A percentile compares a stretch with the other conserved stretches of the same genome.
Conservation (phyloP, 2,797 vertebrate genomes). For the Paedocypris micromegethes region DNA sequence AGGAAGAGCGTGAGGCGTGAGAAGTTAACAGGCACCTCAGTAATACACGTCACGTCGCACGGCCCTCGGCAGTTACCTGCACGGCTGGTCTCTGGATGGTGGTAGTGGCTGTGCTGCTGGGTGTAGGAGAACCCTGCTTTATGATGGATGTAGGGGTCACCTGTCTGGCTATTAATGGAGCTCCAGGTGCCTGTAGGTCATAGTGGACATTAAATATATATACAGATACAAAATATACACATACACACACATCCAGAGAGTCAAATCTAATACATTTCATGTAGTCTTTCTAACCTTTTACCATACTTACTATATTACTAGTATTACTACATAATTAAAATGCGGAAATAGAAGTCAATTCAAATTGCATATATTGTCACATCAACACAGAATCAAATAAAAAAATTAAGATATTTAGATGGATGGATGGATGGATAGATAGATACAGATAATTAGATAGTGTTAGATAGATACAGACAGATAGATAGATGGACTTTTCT, state of each 20-base stretch:
- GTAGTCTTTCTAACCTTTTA: too few relatives aligned
- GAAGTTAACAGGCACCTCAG: conserved; percentile 4
- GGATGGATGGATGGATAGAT: too few relatives aligned
- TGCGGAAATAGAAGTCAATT: too few relatives aligned
- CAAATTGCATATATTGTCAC: too few relatives aligned
- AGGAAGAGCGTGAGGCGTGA: background rate
- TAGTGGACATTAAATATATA: background rate
- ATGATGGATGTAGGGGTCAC: conserved; percentile 85
- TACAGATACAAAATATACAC: conserved; percentile 13
- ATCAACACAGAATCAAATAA: too few relatives aligned
- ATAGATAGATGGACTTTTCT: too few relatives aligned
- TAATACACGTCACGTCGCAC: background rate
- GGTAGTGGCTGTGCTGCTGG: conserved; percentile 77
- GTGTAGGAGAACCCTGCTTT: conserved; percentile 81
- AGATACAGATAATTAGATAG: too few relatives aligned
- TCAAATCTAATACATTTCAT: too few relatives aligned
- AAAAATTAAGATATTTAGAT: too few relatives aligned
- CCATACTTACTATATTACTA: too few relatives aligned
- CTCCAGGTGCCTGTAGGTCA: conserved; percentile 76
- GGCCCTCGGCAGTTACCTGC: conserved; percentile 67
- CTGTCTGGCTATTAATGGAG: conserved; percentile 81
- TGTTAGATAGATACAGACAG: too few relatives aligned
- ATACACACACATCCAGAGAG: background rate
- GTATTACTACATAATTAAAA: too few relatives aligned
- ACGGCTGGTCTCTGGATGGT: conserved; percentile 87